A percentile compares a stretch with the other conserved stretches of the same genome.
Conservation (phyloP, 2,888 invertebrate genomes). For the Pterostichus madidus region DNA sequence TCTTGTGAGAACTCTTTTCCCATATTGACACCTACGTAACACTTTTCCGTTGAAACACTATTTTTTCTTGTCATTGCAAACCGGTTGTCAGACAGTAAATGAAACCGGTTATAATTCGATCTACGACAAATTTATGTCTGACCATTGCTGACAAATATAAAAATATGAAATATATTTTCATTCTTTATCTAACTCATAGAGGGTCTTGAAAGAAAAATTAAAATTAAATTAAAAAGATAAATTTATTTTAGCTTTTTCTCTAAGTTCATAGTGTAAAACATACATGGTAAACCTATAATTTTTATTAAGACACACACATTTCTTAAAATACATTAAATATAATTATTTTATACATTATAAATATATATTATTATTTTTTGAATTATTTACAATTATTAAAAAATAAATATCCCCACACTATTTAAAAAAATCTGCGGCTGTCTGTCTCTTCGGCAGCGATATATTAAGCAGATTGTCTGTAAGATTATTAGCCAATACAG, state of each 20-base stretch:
- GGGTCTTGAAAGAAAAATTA: not conserved
- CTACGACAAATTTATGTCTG: no score
- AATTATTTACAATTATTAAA: not conserved
- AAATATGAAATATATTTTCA: no score
- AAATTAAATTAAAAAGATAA: no score
- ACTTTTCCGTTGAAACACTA: no score
- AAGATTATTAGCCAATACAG: slow-evolving; percentile 77
- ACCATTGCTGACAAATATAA: no score
- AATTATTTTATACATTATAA: not conserved
- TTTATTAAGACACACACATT: slow-evolving; percentile 1
- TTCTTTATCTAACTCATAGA: no score
- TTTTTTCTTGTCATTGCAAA: no score
- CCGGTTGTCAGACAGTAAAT: no score
- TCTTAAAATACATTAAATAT: not conserved
- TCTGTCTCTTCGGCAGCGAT: slow-evolving; percentile 85
- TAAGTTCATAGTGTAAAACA: not conserved
- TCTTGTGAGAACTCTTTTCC: no score
- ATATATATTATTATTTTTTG: not conserved
- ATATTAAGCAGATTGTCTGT: slow-evolving; percentile 94
- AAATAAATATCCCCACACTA: not conserved
- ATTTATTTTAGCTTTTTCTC: not conserved
- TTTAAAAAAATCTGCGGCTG: slow-evolving; percentile 90
- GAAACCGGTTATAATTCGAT: no score
- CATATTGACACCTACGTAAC: no score
- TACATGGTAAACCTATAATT: not conserved